phyloP scores from a whole-genome alignment of 23 tunicate genomes.

The Aplidium turbinatum region DNA sequence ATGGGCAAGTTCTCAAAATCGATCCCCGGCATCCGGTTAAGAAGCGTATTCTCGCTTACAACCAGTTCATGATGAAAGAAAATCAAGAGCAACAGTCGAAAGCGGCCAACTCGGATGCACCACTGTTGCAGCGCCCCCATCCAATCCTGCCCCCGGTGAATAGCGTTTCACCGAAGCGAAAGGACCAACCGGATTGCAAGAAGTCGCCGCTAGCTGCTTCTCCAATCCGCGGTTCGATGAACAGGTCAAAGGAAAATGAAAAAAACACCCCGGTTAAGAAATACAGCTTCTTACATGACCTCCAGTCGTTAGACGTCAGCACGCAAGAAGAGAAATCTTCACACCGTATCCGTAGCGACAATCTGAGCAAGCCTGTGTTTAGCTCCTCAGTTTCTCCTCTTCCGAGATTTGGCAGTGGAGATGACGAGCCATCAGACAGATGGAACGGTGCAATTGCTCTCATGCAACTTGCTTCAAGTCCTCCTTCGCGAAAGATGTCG shows the following conservation, averaged over 20 bases:
- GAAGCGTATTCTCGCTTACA: slow-evolving; percentile 83
- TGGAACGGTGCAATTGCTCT: slow-evolving; percentile 89
- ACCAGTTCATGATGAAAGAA: slow-evolving; percentile 57
- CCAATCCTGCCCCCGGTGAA: slow-evolving; percentile 33
- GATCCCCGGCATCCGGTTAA: slow-evolving; percentile 86
- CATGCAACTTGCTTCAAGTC: slow-evolving; percentile 86
- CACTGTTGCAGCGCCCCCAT: slow-evolving; percentile 2
- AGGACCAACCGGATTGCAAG: neutral
- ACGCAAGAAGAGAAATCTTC: neutral
- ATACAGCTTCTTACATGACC: slow-evolving; percentile 30
- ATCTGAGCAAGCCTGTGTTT: no score
- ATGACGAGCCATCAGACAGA: slow-evolving; percentile 42
- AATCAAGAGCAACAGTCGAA: slow-evolving; percentile 41
- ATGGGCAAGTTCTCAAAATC: slow-evolving; percentile 36
- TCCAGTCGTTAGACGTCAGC: slow-evolving; percentile 1
- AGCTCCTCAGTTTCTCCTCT: no score
- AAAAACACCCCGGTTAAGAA: slow-evolving; percentile 5
- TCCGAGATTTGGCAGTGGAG: no score
- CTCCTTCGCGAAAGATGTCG: slow-evolving; percentile 53
- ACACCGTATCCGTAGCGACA: no score
- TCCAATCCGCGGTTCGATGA: neutral
- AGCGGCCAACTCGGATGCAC: neutral
- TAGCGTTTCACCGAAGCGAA: slow-evolving; percentile 25
- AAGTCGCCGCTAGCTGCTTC: neutral
- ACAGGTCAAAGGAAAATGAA: neutral